phyloP scores from a whole-genome alignment of 2,113 vertebrate species.

The Struthio camelus region DNA sequence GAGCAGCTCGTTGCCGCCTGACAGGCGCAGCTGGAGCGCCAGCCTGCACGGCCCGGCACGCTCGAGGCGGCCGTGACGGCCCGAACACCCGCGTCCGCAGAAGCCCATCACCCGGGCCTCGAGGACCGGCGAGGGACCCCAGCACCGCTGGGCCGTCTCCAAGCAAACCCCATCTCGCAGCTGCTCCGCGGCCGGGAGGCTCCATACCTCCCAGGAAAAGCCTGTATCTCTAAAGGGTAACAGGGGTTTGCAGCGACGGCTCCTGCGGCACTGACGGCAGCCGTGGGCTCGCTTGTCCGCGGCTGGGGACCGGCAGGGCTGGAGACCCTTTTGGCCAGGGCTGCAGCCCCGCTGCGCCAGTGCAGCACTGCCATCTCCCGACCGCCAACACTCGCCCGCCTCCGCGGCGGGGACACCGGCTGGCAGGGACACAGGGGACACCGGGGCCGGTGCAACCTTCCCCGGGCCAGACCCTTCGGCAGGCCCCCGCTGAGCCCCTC shows the following conservation, averaged over 20 bases:
- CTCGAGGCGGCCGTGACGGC: not conserved
- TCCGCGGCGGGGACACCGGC: not conserved
- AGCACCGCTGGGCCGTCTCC: too few species aligned
- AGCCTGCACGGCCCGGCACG: conserved; percentile 56
- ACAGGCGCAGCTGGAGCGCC: conserved; percentile 57
- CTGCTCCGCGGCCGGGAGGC: too few species aligned
- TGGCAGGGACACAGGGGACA: too few species aligned
- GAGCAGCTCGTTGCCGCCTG: conserved; percentile 63
- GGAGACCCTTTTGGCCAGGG: not conserved
- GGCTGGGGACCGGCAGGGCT: not conserved
- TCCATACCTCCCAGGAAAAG: too few species aligned
- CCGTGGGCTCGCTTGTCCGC: too few species aligned
- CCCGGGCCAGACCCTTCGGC: not conserved
- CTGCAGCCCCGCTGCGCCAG: not conserved
- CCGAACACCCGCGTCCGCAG: too few species aligned
- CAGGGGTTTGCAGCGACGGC: not conserved
- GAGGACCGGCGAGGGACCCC: too few species aligned
- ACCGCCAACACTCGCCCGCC: not conserved
- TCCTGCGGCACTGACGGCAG: too few species aligned
- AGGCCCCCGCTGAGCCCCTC: not conserved
- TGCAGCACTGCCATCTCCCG: conserved; percentile 55
- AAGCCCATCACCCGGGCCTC: too few species aligned
- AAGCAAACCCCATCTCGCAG: too few species aligned
- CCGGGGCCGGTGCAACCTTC: too few species aligned
- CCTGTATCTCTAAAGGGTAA: not conserved